A percentile compares a stretch with the other conserved stretches of the same genome.
Conservation (phyloP, 2,888 invertebrate species). For the Cheilosia vulpina region DNA sequence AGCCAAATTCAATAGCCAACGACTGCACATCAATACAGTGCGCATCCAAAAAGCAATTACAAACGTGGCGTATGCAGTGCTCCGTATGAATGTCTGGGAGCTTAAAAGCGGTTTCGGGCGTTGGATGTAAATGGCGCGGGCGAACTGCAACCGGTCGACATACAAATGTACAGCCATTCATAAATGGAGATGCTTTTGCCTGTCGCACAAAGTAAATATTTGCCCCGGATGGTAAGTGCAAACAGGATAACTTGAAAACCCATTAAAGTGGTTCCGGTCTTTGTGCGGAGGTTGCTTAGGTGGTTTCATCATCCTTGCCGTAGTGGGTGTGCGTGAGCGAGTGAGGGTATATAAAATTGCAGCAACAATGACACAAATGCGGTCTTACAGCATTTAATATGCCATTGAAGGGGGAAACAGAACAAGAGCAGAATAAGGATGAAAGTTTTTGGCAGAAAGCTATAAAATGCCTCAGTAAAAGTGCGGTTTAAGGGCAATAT, state of each 20-base stretch:
- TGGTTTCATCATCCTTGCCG: constrained; percentile 14
- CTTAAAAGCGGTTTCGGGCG: background rate
- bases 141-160: constrained; percentile 5
- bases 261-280: constrained; percentile 52
- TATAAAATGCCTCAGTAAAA: constrained; percentile 49
- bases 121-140: background rate
- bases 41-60: constrained; percentile 27
- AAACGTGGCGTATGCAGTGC: background rate
- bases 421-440: background rate
- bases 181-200: constrained; percentile 47
- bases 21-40: no score
- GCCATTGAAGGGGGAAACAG: background rate
- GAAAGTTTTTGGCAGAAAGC: constrained; percentile 33
- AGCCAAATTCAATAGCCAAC: constrained; percentile 13
- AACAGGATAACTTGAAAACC: constrained; percentile 67
- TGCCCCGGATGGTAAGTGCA: constrained; percentile 50
- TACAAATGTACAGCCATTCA: constrained; percentile 22
- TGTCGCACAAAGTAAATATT: constrained; percentile 60
- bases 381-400: constrained; percentile 22
- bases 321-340: constrained; percentile 6
- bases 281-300: constrained; percentile 39
- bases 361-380: constrained; percentile 46
- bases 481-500: constrained; percentile 41
- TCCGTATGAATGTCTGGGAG: background rate
- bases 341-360: constrained; percentile 30